phyloP scores from a whole-genome alignment of 2,888 invertebrate species.

The Venusia cambrica region DNA sequence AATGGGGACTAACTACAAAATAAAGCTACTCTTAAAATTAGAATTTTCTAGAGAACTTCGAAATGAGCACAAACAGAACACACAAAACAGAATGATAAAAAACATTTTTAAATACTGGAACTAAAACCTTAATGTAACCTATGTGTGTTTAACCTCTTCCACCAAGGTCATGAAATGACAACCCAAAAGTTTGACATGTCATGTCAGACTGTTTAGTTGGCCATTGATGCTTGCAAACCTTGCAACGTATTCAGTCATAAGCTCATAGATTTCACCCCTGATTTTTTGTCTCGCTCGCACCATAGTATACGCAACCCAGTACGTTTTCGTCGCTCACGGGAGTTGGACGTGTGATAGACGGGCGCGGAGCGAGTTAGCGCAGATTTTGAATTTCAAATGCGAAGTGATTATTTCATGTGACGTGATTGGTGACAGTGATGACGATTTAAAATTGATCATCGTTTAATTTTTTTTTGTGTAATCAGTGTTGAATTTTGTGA shows the following conservation, averaged over 20 bases:
- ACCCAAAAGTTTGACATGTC: too few species aligned
- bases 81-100: too few species aligned
- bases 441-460: slow-evolving; percentile 7
- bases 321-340: slow-evolving; percentile 31
- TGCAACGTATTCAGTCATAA: slow-evolving; percentile 39
- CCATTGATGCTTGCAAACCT: slow-evolving; percentile 23
- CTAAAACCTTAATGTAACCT: too few species aligned
- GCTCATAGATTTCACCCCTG: slow-evolving; percentile 59
- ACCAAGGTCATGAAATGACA: slow-evolving; percentile 14
- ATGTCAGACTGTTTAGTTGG: slow-evolving; percentile 11
- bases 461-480: neutral
- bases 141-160: slow-evolving; percentile 3
- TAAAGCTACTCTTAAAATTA: too few species aligned
- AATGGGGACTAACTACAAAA: too few species aligned
- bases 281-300: slow-evolving; percentile 48
- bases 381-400: slow-evolving; percentile 30
- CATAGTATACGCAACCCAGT: slow-evolving; percentile 50
- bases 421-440: slow-evolving; percentile 18
- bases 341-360: slow-evolving; percentile 22
- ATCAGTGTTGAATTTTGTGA: slow-evolving; percentile 14
- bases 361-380: slow-evolving; percentile 19
- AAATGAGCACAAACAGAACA: too few species aligned
- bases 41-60: too few species aligned
- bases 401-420: slow-evolving; percentile 21
- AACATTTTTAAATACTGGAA: too few species aligned